These are phyloP conservation scores for Platycercus adscitus DNA, from an alignment of 2,113 vertebrate genomes.

Conservation along the genomic window DNA sequence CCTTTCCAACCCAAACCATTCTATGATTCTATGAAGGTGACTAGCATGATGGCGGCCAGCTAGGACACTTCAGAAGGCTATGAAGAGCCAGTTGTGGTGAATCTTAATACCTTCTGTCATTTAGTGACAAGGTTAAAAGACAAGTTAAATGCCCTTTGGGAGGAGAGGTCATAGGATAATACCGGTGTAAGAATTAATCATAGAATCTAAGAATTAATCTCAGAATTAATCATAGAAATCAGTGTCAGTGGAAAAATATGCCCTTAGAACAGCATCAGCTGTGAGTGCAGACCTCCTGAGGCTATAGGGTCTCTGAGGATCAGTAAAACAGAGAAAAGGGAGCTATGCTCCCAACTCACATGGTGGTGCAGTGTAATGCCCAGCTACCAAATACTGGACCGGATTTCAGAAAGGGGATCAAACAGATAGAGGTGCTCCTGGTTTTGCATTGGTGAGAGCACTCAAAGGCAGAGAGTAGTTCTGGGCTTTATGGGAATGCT, in stretches of 20 bases:
- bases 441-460: not conserved
- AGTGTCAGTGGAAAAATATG: not conserved
- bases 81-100: not conserved
- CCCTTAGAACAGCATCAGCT: not conserved
- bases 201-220: not conserved
- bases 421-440: not conserved
- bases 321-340: not conserved
- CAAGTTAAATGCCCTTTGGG: not conserved
- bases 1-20: not conserved
- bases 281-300: not conserved
- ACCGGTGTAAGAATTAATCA: not conserved
- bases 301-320: not conserved
- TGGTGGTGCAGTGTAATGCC: not conserved
- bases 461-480: not conserved
- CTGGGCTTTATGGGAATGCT: not conserved
- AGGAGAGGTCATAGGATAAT: not conserved
- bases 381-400: too few species aligned
- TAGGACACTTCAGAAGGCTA: not conserved
- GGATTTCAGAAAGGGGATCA: not conserved
- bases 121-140: not conserved
- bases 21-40: not conserved
- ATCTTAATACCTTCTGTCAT: not conserved
- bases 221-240: not conserved
- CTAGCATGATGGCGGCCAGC: not conserved
- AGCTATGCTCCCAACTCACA: not conserved